These are phyloP conservation scores for Eupithecia vulgata DNA, from an alignment of 2,888 invertebrate species.

Conservation along the genomic window DNA sequence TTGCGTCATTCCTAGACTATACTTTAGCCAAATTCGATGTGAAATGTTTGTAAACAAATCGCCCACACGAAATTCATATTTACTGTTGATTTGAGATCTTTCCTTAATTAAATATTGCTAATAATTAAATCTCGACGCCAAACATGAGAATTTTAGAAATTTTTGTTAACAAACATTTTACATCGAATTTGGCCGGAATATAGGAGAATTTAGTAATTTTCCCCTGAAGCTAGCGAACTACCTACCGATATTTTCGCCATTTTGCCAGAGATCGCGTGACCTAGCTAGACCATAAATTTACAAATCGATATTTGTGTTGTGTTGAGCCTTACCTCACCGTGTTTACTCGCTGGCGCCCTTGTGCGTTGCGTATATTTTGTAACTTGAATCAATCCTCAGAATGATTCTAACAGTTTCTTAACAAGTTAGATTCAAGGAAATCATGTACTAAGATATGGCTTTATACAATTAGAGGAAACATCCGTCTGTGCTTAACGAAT, in stretches of 20 bases:
- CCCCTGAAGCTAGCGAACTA: constrained; percentile 15
- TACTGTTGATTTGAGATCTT: too few species aligned
- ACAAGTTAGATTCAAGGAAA: neutral
- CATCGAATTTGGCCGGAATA: too few species aligned
- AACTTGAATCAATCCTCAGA: constrained; percentile 47
- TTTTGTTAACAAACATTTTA: too few species aligned
- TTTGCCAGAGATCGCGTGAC: constrained; percentile 67
- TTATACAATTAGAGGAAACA: neutral
- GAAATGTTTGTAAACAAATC: too few species aligned
- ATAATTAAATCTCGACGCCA: too few species aligned
- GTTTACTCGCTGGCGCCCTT: constrained; percentile 65
- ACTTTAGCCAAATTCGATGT: too few species aligned
- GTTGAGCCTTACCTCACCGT: constrained; percentile 68
- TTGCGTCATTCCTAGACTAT: too few species aligned
- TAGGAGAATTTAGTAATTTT: neutral
- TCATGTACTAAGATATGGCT: neutral
- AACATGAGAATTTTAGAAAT: too few species aligned
- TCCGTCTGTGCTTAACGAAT: neutral
- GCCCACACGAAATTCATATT: too few species aligned
- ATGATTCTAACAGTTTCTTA: constrained; percentile 22
- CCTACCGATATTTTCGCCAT: constrained; percentile 42
- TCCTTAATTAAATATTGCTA: too few species aligned
- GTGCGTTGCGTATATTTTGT: constrained; percentile 44
- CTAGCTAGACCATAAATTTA: constrained; percentile 65
- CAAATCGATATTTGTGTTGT: constrained; percentile 76